These are phyloP conservation scores for Carduelis carduelis DNA, from an alignment of 2,797 vertebrate species.

Conservation along the genomic window DNA sequence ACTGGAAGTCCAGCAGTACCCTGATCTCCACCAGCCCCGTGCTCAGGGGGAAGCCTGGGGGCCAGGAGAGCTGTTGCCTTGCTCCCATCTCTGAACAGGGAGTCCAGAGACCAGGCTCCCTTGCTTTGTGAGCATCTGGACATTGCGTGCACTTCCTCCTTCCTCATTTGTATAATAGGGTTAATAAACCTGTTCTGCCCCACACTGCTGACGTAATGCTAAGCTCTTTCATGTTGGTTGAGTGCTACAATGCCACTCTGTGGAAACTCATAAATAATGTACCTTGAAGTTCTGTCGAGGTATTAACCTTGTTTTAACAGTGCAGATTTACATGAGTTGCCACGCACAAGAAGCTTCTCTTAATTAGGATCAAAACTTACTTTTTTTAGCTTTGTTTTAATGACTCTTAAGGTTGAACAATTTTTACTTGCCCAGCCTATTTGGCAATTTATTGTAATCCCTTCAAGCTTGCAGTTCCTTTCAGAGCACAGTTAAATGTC, in stretches of 20 bases:
- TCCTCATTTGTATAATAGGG: constrained; percentile 26
- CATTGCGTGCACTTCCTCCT: neutral
- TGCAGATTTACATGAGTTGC: constrained; percentile 25
- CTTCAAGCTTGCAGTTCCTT: neutral
- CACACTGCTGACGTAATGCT: neutral
- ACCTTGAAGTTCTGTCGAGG: constrained; percentile 46
- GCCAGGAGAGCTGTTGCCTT: neutral
- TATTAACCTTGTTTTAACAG: constrained; percentile 34
- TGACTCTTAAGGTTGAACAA: neutral
- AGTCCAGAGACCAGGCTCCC: neutral
- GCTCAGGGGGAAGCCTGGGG: neutral
- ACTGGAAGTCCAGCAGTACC: neutral
- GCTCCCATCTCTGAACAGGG: neutral
- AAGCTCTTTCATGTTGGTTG: constrained; percentile 47
- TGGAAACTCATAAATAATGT: constrained; percentile 29
- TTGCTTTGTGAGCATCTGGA: neutral
- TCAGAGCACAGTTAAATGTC: neutral
- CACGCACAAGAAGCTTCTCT: neutral
- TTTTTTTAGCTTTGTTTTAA: neutral
- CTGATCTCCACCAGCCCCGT: rapidly evolving
- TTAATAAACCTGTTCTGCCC: neutral
- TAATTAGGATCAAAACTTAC: constrained; percentile 22
- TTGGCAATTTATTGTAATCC: neutral
- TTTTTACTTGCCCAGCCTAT: neutral
- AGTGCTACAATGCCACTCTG: neutral